Conservation (phyloP, 2,888 invertebrate species). For the Altica lythri region DNA sequence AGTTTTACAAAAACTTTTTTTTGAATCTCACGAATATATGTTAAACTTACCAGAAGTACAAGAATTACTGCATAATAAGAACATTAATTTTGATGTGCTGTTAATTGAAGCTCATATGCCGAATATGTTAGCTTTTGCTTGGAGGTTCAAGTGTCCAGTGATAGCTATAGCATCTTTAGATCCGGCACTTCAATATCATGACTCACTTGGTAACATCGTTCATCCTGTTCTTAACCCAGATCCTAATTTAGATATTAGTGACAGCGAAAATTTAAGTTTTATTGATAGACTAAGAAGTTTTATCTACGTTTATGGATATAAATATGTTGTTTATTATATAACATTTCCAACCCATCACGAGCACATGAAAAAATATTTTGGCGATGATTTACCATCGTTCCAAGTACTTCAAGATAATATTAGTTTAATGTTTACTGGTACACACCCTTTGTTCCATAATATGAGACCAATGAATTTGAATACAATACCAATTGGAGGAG, state of each 20-base stretch:
- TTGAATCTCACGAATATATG: slow-evolving; percentile 33
- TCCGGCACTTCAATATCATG: slow-evolving; percentile 43
- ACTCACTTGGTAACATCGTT: slow-evolving; percentile 47
- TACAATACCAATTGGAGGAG: slow-evolving; percentile 49
- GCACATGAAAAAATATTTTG: slow-evolving; percentile 45
- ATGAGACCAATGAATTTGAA: slow-evolving; percentile 48
- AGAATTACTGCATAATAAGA: slow-evolving; percentile 45
- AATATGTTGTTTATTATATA: slow-evolving; percentile 15
- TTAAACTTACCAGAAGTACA: slow-evolving; percentile 45
- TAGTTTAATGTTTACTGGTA: slow-evolving; percentile 50
- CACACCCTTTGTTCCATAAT: slow-evolving; percentile 48
- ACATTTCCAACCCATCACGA: slow-evolving; percentile 32
- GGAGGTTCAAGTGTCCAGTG: slow-evolving; percentile 50
- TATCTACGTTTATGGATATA: slow-evolving; percentile 25
- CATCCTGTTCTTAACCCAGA: slow-evolving; percentile 52
- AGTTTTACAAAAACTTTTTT: slow-evolving; percentile 29
- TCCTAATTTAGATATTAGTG: slow-evolving; percentile 41
- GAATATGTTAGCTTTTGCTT: slow-evolving; percentile 44
- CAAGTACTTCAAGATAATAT: slow-evolving; percentile 45
- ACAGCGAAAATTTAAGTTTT: slow-evolving; percentile 42
- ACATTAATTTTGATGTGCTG: slow-evolving; percentile 49
- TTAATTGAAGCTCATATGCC: slow-evolving; percentile 49
- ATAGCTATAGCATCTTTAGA: slow-evolving; percentile 51
- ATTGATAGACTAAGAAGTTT: slow-evolving; percentile 44
- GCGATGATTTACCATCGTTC: slow-evolving; percentile 42